Evolutionary conservation across 1,140 invertebrate genomes (phyloP).

Genomic region (Rhopalosiphum maidis): DNA sequence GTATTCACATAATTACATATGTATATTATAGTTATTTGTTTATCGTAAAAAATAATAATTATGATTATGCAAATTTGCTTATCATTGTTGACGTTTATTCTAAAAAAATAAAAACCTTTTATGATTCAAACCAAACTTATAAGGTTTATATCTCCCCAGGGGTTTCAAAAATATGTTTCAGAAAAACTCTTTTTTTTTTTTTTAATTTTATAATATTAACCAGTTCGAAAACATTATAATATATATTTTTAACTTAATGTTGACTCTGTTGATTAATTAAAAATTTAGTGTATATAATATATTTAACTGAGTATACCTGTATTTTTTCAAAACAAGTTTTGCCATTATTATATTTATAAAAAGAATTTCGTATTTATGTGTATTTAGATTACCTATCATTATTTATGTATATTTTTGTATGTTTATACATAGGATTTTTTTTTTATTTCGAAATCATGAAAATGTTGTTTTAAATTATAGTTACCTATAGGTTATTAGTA

Average conservation of each 20-base stretch:
- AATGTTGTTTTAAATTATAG: neutral
- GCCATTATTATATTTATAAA: neutral
- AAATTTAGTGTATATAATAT: neutral
- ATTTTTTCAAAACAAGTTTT: neutral
- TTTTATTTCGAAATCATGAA: neutral
- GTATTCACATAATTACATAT: neutral
- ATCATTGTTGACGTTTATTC: neutral
- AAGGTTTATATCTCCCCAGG: neutral
- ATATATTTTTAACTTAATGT: neutral
- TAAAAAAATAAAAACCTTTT: conserved; percentile 22
- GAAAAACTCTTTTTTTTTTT: neutral
- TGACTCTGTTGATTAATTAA: neutral
- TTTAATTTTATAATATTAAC: neutral
- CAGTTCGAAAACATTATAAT: conserved; percentile 3
- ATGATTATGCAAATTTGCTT: neutral
- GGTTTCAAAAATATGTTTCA: neutral
- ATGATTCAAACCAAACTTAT: neutral
- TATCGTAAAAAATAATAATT: neutral
- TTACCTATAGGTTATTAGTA: neutral
- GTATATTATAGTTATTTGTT: conserved; percentile 14
- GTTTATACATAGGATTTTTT: neutral
- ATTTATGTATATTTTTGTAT: neutral
- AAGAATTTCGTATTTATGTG: neutral
- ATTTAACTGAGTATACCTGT: neutral
- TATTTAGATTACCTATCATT: neutral